Percentiles rank a stretch among this genome's conserved stretches.
Evolutionary conservation across 2,113 vertebrate species (phyloP).

Genomic region (Ploceus nigricollis): DNA sequence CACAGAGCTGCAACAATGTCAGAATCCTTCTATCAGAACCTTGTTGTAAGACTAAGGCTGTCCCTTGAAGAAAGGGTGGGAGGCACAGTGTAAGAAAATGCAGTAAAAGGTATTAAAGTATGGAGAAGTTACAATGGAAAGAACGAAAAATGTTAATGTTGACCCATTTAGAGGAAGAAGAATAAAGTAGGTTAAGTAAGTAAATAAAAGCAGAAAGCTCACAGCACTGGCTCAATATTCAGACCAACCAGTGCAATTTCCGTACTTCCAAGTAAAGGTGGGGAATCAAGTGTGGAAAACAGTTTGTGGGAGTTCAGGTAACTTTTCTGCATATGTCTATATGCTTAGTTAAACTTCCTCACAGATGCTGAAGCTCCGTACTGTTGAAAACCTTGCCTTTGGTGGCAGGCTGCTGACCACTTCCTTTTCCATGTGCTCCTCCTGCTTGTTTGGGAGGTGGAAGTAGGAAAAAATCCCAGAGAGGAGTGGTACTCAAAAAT

Average conservation of each 20-base stretch:
- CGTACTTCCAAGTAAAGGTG: background rate
- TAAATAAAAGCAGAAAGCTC: background rate
- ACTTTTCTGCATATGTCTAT: fast-evolving
- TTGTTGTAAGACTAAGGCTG: background rate
- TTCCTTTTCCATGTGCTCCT: background rate
- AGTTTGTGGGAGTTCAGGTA: background rate
- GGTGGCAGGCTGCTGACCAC: background rate
- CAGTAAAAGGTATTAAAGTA: background rate
- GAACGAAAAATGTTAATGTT: background rate
- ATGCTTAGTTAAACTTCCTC: background rate
- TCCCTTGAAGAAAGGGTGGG: background rate
- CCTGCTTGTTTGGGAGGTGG: background rate
- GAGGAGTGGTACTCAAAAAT: background rate
- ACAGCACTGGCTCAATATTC: background rate
- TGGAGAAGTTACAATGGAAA: background rate
- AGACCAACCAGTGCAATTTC: background rate
- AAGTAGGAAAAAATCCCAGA: background rate
- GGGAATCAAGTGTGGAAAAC: background rate
- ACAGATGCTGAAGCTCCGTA: background rate
- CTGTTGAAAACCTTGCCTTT: background rate
- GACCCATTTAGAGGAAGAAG: background rate
- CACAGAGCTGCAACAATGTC: background rate
- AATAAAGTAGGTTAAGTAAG: background rate
- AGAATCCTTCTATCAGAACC: background rate
- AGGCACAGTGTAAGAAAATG: background rate